phyloP scores from a whole-genome alignment of 1,140 invertebrate species.

The Danaus melanippus region DNA sequence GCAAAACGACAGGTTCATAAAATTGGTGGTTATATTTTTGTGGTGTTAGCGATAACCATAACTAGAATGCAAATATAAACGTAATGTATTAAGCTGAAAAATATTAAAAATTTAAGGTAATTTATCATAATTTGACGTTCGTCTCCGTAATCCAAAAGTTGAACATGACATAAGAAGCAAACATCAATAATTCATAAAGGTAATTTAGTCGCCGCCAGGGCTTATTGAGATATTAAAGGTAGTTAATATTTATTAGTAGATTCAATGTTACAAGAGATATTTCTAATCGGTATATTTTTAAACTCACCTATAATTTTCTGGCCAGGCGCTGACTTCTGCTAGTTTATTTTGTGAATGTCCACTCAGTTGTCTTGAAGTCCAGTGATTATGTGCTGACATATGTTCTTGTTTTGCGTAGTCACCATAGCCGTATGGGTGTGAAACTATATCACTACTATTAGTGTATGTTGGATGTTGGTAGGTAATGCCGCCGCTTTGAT shows the following conservation, averaged over 20 bases:
- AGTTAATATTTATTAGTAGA: conserved; percentile 21
- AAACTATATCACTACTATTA: conserved; percentile 44
- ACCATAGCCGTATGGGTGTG: conserved; percentile 59
- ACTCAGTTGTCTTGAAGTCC: conserved; percentile 57
- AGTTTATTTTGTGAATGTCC: conserved; percentile 64
- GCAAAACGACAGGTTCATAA: no score
- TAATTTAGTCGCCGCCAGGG: conserved; percentile 34
- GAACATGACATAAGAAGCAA: conserved; percentile 34
- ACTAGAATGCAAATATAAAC: not conserved
- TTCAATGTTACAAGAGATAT: conserved; percentile 12
- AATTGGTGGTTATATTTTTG: no score
- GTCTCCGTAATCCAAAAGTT: conserved; percentile 34
- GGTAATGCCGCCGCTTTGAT: conserved; percentile 45
- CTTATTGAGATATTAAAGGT: conserved; percentile 48
- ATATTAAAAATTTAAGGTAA: conserved; percentile 27
- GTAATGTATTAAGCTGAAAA: not conserved
- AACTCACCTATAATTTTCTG: conserved; percentile 71
- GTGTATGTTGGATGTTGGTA: conserved; percentile 60
- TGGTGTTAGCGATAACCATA: not conserved
- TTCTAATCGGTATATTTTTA: conserved; percentile 6
- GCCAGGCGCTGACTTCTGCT: conserved; percentile 64
- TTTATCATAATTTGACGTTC: conserved; percentile 50
- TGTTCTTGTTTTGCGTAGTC: conserved; percentile 67
- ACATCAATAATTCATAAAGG: conserved; percentile 60
- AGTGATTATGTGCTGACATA: conserved; percentile 62